phyloP scores from a whole-genome alignment of 2,888 invertebrate genomes.

The Synanthedon formicaeformis region DNA sequence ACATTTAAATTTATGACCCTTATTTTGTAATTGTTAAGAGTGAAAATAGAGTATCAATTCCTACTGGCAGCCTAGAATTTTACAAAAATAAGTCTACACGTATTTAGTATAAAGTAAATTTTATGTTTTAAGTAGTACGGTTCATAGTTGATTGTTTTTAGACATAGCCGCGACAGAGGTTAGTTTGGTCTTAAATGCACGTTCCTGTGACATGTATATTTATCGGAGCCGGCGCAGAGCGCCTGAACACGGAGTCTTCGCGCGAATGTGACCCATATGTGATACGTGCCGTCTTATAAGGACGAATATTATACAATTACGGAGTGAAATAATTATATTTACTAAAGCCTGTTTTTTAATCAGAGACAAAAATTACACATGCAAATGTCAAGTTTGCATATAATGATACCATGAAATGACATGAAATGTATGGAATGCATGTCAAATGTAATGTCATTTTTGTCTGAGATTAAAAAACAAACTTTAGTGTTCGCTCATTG shows the following conservation, averaged over 20 bases:
- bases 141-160: not conserved
- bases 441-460: too few relatives aligned
- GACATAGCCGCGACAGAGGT: constrained; percentile 6
- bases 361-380: too few relatives aligned
- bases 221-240: constrained; percentile 52
- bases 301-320: constrained; percentile 14
- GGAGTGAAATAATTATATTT: too few relatives aligned
- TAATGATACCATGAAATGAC: too few relatives aligned
- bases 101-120: constrained; percentile 2
- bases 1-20: constrained; percentile 6
- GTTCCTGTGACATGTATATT: constrained; percentile 57
- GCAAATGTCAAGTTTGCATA: too few relatives aligned
- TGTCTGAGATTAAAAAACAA: too few relatives aligned
- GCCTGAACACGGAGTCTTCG: constrained; percentile 49
- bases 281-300: constrained; percentile 17
- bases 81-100: not conserved
- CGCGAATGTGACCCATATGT: constrained; percentile 62
- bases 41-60: not conserved
- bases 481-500: too few relatives aligned
- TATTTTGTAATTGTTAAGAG: not conserved
- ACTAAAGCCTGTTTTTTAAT: too few relatives aligned
- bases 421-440: too few relatives aligned
- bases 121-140: constrained; percentile 5
- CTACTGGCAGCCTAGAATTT: too few relatives aligned
- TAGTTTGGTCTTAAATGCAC: constrained; percentile 12